phyloP scores from a whole-genome alignment of 2,113 vertebrate species.

The Oncorhynchus nerka region DNA sequence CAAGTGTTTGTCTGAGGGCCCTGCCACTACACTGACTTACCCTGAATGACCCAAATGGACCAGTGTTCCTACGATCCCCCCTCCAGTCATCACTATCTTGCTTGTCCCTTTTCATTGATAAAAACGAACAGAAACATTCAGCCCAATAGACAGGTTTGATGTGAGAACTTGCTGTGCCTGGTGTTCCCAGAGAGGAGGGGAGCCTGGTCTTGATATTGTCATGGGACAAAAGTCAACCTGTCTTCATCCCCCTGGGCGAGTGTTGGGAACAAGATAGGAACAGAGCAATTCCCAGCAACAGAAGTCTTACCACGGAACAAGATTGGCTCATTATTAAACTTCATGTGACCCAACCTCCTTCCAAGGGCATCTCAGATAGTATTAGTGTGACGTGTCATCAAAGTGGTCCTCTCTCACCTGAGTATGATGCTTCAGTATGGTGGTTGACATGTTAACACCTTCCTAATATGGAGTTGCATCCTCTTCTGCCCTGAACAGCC shows the following conservation, averaged over 20 bases:
- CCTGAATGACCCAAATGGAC: constrained; percentile 48
- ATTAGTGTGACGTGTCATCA: background rate
- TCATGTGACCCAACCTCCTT: too few relatives aligned
- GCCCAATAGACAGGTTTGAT: constrained; percentile 45
- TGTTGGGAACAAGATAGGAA: background rate
- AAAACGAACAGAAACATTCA: constrained; percentile 46
- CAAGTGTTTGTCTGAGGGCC: constrained; percentile 55
- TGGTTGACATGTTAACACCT: too few relatives aligned
- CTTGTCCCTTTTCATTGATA: constrained; percentile 36
- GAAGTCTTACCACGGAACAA: background rate
- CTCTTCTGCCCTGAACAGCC: too few relatives aligned
- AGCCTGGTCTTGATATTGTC: background rate
- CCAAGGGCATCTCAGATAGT: too few relatives aligned
- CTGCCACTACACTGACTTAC: constrained; percentile 49
- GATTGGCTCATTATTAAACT: too few relatives aligned
- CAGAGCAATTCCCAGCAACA: background rate
- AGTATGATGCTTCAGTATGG: too few relatives aligned
- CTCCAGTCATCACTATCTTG: constrained; percentile 26
- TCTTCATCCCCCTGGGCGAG: background rate
- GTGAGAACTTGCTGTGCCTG: constrained; percentile 52
- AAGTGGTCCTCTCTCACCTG: background rate
- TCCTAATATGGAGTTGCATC: too few relatives aligned
- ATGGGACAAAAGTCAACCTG: background rate
- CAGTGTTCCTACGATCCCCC: constrained; percentile 37
- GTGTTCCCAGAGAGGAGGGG: constrained; percentile 50